Conservation (phyloP, 2,113 vertebrate genomes). For the Lagopus leucura region DNA sequence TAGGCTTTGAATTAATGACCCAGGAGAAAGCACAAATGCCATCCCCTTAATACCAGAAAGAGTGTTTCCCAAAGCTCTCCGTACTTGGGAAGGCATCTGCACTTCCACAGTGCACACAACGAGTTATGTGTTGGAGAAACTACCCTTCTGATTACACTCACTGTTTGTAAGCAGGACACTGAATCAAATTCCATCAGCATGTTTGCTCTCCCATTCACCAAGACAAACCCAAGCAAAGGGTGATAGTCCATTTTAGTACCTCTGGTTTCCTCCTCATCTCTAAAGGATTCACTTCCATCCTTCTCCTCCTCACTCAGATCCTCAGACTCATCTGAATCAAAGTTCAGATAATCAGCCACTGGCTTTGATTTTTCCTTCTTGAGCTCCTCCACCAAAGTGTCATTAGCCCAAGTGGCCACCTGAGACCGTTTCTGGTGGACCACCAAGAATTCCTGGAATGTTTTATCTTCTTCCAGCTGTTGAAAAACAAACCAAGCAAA, state of each 20-base stretch:
- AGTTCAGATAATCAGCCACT: slow-evolving; percentile 92
- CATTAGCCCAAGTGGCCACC: slow-evolving; percentile 90
- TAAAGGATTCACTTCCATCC: background rate
- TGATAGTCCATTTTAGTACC: slow-evolving; percentile 42
- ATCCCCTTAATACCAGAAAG: rapidly evolving
- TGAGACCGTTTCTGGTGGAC: slow-evolving; percentile 90
- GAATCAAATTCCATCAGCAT: rapidly evolving
- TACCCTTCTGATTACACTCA: background rate
- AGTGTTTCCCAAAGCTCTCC: background rate
- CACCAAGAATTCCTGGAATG: slow-evolving; percentile 91
- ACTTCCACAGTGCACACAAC: background rate
- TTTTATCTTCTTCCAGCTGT: slow-evolving; percentile 86
- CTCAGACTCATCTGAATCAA: slow-evolving; percentile 84
- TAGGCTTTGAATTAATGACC: background rate
- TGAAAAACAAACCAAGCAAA: background rate
- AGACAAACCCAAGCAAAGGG: background rate
- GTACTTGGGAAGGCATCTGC: rapidly evolving
- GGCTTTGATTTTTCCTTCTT: slow-evolving; percentile 9
- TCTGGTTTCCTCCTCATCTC: background rate
- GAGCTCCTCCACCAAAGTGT: slow-evolving; percentile 70
- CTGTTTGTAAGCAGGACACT: background rate
- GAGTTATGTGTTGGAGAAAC: background rate
- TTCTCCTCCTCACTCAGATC: slow-evolving; percentile 71
- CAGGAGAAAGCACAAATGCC: background rate
- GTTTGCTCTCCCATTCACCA: background rate